Conservation (phyloP, 2,888 invertebrate genomes). For the Lordiphosa fenestrarum region DNA sequence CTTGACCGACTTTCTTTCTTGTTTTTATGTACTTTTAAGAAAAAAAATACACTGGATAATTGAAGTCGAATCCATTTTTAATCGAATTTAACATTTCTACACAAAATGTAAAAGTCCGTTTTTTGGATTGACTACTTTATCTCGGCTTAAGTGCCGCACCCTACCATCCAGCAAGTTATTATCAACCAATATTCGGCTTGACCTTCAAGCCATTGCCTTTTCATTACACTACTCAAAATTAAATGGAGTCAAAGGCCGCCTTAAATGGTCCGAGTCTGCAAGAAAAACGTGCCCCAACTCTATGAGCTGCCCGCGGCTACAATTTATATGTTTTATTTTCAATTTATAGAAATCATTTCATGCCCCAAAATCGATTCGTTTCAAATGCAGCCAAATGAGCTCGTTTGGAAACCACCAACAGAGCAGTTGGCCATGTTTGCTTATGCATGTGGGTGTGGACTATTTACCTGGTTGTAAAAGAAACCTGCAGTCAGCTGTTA, state of each 20-base stretch:
- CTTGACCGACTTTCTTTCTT: no score
- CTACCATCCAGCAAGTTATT: no score
- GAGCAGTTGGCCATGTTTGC: conserved; percentile 20
- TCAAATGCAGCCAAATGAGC: conserved; percentile 20
- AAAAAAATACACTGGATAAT: no score
- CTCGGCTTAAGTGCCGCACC: no score
- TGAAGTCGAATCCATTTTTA: no score
- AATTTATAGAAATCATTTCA: conserved; percentile 35
- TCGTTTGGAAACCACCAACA: conserved; percentile 4
- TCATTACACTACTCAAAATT: no score
- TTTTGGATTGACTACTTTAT: no score
- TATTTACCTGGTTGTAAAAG: conserved; percentile 14
- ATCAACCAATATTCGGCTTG: no score
- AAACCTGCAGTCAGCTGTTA: conserved; percentile 5
- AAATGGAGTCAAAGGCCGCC: conserved; percentile 11
- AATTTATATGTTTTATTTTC: conserved; percentile 37
- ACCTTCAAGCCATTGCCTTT: no score
- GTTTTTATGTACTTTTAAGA: no score
- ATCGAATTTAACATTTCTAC: no score
- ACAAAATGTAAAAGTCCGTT: no score
- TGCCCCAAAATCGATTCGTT: conserved; percentile 41
- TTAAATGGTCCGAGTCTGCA: conserved; percentile 22
- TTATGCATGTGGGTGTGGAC: conserved; percentile 35
- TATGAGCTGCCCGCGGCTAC: conserved; percentile 27
- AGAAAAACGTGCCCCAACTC: conserved; percentile 14